Evolutionary conservation across 2,888 invertebrate genomes (phyloP).

Genomic region (Julus scanicus): DNA sequence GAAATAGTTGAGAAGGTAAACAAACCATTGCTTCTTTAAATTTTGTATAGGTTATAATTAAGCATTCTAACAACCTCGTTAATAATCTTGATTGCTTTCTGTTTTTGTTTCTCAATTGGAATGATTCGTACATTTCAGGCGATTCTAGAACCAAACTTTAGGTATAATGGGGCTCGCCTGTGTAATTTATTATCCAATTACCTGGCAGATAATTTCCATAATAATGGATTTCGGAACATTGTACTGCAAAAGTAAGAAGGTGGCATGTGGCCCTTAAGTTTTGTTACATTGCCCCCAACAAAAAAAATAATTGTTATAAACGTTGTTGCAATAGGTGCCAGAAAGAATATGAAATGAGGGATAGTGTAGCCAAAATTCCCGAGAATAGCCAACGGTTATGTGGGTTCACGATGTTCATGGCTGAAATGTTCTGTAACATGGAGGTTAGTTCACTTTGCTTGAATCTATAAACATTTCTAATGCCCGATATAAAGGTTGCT

Average conservation of each 20-base stretch:
- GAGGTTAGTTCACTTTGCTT: slow-evolving; percentile 61
- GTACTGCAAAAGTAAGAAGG: slow-evolving; percentile 20
- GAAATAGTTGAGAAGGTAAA: slow-evolving; percentile 60
- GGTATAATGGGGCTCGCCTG: slow-evolving; percentile 86
- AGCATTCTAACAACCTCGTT: too few species aligned
- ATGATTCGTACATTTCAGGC: slow-evolving; percentile 70
- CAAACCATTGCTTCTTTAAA: not conserved
- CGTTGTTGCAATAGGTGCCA: slow-evolving; percentile 62
- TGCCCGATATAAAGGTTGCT: not conserved
- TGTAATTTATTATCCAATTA: slow-evolving; percentile 76
- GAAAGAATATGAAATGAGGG: slow-evolving; percentile 63
- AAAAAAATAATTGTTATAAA: not conserved
- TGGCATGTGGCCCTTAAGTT: not conserved
- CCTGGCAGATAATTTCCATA: slow-evolving; percentile 61
- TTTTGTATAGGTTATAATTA: too few species aligned
- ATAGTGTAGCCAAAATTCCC: slow-evolving; percentile 62
- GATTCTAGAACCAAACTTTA: slow-evolving; percentile 83
- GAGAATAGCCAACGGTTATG: slow-evolving; percentile 67
- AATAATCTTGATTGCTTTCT: too few species aligned
- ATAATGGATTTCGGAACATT: slow-evolving; percentile 62
- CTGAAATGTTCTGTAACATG: slow-evolving; percentile 77
- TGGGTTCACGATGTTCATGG: slow-evolving; percentile 84
- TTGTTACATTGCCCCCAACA: not conserved
- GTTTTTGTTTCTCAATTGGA: not conserved
- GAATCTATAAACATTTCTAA: too few species aligned